Conservation (phyloP, 2,888 invertebrate genomes). For the Heliconius ethilla region DNA sequence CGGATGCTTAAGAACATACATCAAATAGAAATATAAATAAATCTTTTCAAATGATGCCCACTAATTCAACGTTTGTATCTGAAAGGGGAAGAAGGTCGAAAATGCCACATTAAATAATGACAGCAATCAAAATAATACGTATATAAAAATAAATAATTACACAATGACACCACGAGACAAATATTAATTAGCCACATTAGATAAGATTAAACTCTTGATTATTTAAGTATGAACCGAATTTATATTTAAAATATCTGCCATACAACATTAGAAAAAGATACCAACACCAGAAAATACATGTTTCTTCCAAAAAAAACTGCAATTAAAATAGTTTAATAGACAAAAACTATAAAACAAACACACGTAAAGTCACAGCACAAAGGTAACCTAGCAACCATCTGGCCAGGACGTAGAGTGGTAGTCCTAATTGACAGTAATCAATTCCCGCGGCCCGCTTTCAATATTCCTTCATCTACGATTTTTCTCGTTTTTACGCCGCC, state of each 20-base stretch:
- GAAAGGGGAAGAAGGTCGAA: not conserved
- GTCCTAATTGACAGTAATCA: slow-evolving; percentile 81
- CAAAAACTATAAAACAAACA: not conserved
- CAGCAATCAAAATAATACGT: not conserved
- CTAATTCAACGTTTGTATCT: not conserved
- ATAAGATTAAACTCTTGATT: not conserved
- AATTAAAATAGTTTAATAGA: not conserved
- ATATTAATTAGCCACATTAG: slow-evolving; percentile 6
- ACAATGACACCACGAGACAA: not conserved
- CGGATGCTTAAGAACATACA: not conserved
- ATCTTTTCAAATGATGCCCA: not conserved
- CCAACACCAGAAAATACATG: too few species aligned
- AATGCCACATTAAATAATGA: not conserved
- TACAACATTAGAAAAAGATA: not conserved
- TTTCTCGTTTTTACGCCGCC: slow-evolving; percentile 78
- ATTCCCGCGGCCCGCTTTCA: slow-evolving; percentile 78
- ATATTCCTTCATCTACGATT: slow-evolving; percentile 76
- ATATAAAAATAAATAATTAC: slow-evolving; percentile 3
- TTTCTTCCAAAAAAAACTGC: not conserved
- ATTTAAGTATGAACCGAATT: not conserved
- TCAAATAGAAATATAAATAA: not conserved
- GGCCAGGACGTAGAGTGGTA: slow-evolving; percentile 68
- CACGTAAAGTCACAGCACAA: not conserved
- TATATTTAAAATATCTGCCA: not conserved
- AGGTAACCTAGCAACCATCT: slow-evolving; percentile 56